Percentiles rank a stretch among this genome's conserved stretches.
phyloP scores from a whole-genome alignment of 2,113 vertebrate genomes.

The Aegithalos caudatus region DNA sequence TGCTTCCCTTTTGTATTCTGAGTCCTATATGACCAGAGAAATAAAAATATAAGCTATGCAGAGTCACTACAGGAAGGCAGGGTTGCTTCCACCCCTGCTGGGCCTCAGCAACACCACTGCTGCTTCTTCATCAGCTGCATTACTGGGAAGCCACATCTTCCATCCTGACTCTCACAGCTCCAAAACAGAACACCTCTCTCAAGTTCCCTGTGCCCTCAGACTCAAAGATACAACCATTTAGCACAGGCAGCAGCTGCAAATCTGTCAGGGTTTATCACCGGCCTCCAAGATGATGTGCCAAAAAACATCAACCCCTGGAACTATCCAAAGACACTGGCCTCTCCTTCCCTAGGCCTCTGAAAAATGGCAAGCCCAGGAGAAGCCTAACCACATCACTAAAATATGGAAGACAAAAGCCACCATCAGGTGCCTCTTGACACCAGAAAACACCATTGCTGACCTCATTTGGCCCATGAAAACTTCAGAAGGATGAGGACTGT shows the following conservation, averaged over 20 bases:
- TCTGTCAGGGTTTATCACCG: not conserved
- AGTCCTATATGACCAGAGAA: not conserved
- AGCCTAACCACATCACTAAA: not conserved
- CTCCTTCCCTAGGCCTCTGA: not conserved
- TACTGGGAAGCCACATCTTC: not conserved
- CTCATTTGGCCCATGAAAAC: not conserved
- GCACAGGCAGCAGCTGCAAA: not conserved
- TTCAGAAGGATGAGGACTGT: not conserved
- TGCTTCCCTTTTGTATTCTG: not conserved
- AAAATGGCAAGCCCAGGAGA: not conserved
- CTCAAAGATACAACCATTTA: not conserved
- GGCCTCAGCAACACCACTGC: not conserved
- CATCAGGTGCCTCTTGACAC: not conserved
- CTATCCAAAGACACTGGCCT: not conserved
- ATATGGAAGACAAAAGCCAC: not conserved
- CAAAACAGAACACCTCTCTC: not conserved
- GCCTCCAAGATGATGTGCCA: not conserved
- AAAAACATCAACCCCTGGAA: not conserved
- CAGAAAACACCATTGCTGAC: not conserved
- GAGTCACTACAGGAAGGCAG: not conserved
- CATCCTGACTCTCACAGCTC: not conserved
- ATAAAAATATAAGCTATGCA: not conserved
- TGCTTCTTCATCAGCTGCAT: not conserved
- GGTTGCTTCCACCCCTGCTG: not conserved
- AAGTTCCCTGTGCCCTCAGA: not conserved